A percentile compares a stretch with the other conserved stretches of the same genome.
Conservation (phyloP, 2,797 vertebrate genomes). For the Esox masquinongy region DNA sequence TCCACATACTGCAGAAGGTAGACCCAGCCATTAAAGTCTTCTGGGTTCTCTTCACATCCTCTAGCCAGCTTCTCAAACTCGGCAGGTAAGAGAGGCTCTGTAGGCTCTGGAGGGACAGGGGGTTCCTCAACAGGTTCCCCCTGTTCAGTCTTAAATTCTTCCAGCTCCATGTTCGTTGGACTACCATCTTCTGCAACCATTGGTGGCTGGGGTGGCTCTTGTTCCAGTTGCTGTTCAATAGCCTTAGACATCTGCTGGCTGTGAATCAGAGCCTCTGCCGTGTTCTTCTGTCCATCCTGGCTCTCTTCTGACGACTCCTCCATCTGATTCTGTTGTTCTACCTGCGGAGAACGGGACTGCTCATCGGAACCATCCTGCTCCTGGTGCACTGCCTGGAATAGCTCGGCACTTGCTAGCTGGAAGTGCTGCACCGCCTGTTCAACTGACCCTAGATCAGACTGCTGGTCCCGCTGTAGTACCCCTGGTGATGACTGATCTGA, state of each 20-base stretch:
- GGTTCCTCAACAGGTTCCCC: slow-evolving; percentile 53
- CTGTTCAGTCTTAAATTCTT: slow-evolving; percentile 73
- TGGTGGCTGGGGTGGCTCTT: slow-evolving; percentile 42
- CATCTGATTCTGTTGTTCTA: slow-evolving; percentile 6
- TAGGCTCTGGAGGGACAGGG: slow-evolving; percentile 44
- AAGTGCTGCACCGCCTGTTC: slow-evolving; percentile 70
- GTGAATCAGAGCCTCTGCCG: not conserved
- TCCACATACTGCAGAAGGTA: slow-evolving; percentile 95
- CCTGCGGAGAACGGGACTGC: not conserved
- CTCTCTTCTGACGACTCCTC: slow-evolving; percentile 36
- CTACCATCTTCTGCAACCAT: slow-evolving; percentile 70
- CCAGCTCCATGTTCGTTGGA: slow-evolving; percentile 77
- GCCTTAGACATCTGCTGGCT: slow-evolving; percentile 37
- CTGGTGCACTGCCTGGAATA: slow-evolving; percentile 56
- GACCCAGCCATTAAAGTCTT: slow-evolving; percentile 97
- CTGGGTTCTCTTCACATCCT: slow-evolving; percentile 88
- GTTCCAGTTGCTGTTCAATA: slow-evolving; percentile 31
- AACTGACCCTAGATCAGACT: slow-evolving; percentile 55
- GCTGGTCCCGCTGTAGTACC: slow-evolving; percentile 12
- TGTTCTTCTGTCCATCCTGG: slow-evolving; percentile 23
- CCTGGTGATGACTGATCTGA: slow-evolving; percentile 33
- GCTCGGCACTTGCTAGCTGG: slow-evolving; percentile 60
- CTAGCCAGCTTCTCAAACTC: slow-evolving; percentile 95
- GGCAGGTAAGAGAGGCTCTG: slow-evolving; percentile 74
- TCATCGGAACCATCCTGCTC: slow-evolving; percentile 18